Conservation (phyloP, 2,113 vertebrate species). For the Ancistrus triradiatus region DNA sequence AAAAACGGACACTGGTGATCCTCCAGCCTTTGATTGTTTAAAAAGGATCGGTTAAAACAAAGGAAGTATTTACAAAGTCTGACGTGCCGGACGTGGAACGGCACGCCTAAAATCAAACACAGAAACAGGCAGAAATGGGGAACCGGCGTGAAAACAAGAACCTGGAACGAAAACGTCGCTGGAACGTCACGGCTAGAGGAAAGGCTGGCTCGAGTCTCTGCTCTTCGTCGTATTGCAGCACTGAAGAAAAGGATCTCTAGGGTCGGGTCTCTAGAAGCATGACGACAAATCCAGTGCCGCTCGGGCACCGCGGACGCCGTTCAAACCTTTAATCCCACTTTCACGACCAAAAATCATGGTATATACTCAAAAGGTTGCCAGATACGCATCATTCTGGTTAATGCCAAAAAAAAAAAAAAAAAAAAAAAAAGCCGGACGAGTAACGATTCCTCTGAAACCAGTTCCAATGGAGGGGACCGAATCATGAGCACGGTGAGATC, state of each 20-base stretch:
- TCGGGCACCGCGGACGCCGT: conserved; percentile 45
- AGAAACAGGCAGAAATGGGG: too few species aligned
- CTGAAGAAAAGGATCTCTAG: conserved; percentile 67
- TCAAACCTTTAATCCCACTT: neutral
- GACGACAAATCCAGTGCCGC: conserved; percentile 49
- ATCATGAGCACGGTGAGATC: conserved; percentile 46
- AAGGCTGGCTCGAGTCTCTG: conserved; percentile 48
- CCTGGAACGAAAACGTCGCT: too few species aligned
- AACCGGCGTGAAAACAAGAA: too few species aligned
- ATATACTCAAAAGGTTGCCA: neutral
- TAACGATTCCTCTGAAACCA: conserved; percentile 13
- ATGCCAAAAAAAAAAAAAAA: conserved; percentile 1
- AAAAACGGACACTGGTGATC: conserved; percentile 5
- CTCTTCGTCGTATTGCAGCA: conserved; percentile 67
- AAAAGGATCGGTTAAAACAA: conserved; percentile 75
- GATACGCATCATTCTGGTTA: conserved; percentile 8
- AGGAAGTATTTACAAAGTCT: conserved; percentile 70
- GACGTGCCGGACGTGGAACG: conserved; percentile 53
- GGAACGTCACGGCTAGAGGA: conserved; percentile 55
- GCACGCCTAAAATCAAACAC: conserved; percentile 55
- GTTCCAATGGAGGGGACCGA: neutral
- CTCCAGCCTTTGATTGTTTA: conserved; percentile 68
- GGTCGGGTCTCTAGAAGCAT: conserved; percentile 76
- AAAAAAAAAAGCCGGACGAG: neutral
- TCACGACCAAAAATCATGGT: too few species aligned